Conservation (phyloP, 2,113 vertebrate species). For the Conger conger region DNA sequence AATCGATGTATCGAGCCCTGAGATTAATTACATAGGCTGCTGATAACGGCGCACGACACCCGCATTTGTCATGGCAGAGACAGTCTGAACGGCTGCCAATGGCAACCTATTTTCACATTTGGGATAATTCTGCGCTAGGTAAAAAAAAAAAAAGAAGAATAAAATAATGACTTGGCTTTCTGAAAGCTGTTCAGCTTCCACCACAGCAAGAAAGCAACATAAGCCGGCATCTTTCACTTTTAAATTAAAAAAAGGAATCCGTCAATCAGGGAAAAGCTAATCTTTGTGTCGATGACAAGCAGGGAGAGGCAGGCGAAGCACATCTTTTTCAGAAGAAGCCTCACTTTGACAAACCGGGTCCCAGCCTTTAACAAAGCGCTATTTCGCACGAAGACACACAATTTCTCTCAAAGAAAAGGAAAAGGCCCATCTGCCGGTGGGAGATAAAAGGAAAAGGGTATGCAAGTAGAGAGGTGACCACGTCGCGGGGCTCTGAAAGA, state of each 20-base stretch:
- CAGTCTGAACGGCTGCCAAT: neutral
- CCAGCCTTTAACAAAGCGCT: neutral
- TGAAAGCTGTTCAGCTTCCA: neutral
- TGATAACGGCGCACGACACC: neutral
- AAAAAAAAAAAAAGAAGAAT: neutral
- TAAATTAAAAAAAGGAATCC: neutral
- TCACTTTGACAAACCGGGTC: neutral
- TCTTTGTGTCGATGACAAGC: neutral
- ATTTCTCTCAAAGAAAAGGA: neutral
- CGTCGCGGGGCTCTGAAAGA: conserved; percentile 51
- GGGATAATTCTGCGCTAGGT: neutral
- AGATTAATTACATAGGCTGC: neutral
- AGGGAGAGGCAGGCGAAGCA: neutral
- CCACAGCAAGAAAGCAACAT: neutral
- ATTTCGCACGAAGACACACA: neutral
- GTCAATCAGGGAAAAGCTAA: neutral
- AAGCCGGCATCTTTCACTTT: neutral
- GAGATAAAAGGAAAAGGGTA: conserved; percentile 17
- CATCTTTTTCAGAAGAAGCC: neutral
- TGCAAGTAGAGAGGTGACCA: conserved; percentile 53
- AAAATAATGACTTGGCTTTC: neutral
- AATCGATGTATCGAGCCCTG: neutral
- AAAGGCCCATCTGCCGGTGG: neutral
- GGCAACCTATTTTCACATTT: conserved; percentile 10
- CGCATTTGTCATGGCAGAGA: neutral